Conservation (phyloP, 2,113 vertebrate species). For the Oncorhynchus kisutch region DNA sequence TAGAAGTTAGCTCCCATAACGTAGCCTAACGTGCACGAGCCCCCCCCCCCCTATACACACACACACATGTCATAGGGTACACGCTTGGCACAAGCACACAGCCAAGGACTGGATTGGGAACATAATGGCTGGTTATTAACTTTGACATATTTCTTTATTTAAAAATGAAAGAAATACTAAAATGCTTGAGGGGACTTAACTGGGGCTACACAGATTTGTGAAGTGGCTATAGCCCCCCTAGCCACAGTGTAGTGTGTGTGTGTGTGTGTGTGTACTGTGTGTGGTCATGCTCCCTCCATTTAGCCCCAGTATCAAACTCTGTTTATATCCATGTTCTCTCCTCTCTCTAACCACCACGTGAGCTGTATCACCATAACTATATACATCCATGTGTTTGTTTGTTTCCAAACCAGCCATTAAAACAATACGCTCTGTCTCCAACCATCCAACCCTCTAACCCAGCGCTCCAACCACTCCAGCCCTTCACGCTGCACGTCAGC, state of each 20-base stretch:
- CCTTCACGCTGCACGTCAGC: constrained; percentile 47
- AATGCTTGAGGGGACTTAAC: no score
- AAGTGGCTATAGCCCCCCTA: no score
- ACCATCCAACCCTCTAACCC: background rate
- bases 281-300: no score
- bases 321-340: constrained; percentile 35
- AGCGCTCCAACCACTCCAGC: constrained; percentile 20
- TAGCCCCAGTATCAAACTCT: constrained; percentile 48
- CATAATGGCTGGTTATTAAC: no score
- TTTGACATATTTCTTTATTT: no score
- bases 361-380: constrained; percentile 13
- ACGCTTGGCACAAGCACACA: no score
- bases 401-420: constrained; percentile 20
- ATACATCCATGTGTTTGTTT: constrained; percentile 33
- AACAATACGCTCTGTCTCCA: background rate
- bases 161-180: no score
- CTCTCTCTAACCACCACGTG: constrained; percentile 47
- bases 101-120: no score
- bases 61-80: no score
- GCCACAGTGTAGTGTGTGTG: background rate
- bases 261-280: background rate
- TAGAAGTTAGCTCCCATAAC: no score
- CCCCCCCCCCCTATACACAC: fast-evolving
- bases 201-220: no score
- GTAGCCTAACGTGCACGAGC: no score